Percentiles rank a stretch among this genome's conserved stretches.
phyloP scores from a whole-genome alignment of 2,797 vertebrate species.

The Dermochelys coriacea region DNA sequence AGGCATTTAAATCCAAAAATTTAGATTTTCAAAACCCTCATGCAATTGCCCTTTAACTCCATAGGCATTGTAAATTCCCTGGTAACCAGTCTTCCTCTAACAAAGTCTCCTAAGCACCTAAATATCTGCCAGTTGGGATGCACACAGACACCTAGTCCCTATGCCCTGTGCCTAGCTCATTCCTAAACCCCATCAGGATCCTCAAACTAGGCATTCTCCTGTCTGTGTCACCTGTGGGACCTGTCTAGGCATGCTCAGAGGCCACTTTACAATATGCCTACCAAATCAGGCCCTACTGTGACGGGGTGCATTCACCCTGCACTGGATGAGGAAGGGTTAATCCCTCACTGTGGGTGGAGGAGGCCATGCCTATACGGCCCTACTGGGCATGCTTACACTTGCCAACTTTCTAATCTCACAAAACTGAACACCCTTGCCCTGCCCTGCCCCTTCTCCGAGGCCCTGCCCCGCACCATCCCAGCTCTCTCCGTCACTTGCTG shows the following conservation, averaged over 20 bases:
- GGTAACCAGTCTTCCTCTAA: background rate
- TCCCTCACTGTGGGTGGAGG: no score
- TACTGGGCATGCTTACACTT: no score
- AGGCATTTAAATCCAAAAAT: background rate
- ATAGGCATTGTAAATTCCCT: background rate
- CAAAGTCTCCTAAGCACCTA: background rate
- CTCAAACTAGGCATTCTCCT: background rate
- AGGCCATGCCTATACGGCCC: no score
- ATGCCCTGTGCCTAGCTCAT: background rate
- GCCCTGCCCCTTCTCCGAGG: no score
- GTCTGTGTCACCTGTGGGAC: background rate
- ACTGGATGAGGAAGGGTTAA: no score
- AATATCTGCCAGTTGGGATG: background rate
- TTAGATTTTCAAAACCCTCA: background rate
- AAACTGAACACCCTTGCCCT: no score
- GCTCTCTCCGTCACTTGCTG: no score
- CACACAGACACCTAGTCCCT: background rate
- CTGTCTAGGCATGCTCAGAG: background rate
- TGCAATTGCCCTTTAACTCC: background rate
- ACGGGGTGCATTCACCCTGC: no score
- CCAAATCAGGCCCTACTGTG: background rate
- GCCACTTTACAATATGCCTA: background rate
- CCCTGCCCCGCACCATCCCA: no score
- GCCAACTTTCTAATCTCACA: no score
- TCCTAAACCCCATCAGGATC: background rate